Evolutionary conservation across 1,140 invertebrate genomes (phyloP).

Genomic region (Bradysia coprophila): DNA sequence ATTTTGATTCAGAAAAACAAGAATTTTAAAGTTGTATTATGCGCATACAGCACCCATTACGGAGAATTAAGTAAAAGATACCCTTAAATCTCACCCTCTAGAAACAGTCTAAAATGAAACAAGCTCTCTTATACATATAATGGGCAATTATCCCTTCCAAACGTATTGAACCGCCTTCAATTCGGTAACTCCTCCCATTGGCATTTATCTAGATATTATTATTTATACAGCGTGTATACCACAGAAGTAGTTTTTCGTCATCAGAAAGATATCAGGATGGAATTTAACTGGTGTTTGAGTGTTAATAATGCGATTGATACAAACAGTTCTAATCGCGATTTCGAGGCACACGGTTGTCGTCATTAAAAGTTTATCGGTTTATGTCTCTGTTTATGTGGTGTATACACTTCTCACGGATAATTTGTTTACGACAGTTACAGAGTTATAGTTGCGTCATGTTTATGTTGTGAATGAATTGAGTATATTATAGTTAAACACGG

Average conservation of each 20-base stretch:
- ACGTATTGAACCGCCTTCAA: background rate
- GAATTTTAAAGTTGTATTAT: background rate
- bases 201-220: background rate
- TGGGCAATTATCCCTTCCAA: background rate
- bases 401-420: too few relatives aligned
- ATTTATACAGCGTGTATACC: background rate
- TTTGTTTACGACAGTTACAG: too few relatives aligned
- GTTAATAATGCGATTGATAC: constrained; percentile 1
- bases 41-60: background rate
- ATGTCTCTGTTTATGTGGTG: too few relatives aligned
- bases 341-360: background rate
- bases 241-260: constrained; percentile 1
- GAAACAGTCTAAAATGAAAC: background rate
- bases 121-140: background rate
- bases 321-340: constrained; percentile 2
- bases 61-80: background rate
- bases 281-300: constrained; percentile 1
- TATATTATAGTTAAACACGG: too few relatives aligned
- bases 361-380: too few relatives aligned
- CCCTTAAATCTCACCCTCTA: background rate
- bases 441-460: too few relatives aligned
- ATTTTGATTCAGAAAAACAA: background rate
- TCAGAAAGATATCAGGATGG: constrained; percentile 2
- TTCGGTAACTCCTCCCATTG: background rate
- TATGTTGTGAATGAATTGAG: too few relatives aligned